Evolutionary conservation across 64 coral and sea anemone species (phyloP).

Genomic region (Porites australiensis): DNA sequence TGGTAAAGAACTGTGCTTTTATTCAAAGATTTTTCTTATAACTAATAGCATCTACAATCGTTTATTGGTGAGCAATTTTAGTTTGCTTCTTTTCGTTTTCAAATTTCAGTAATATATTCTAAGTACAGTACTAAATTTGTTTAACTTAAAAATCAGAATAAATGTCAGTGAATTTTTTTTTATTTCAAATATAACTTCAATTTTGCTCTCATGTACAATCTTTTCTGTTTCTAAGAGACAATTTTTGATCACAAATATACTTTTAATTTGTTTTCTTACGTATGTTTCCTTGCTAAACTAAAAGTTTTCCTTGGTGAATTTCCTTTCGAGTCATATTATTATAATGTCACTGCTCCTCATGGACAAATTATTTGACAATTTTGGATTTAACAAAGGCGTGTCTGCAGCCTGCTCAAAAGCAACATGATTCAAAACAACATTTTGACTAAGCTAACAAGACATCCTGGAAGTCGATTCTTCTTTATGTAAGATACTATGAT

Average conservation of each 20-base stretch:
- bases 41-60: constrained; percentile 37
- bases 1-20: constrained; percentile 17
- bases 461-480: neutral
- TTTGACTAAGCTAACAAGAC: constrained; percentile 14
- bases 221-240: neutral
- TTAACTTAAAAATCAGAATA: constrained; percentile 53
- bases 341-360: neutral
- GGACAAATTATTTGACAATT: neutral
- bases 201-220: neutral
- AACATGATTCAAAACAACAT: neutral
- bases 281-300: too few species aligned
- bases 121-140: constrained; percentile 43
- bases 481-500: neutral
- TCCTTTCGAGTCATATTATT: too few species aligned
- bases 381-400: constrained; percentile 5
- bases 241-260: neutral
- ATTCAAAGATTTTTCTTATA: constrained; percentile 37
- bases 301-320: too few species aligned
- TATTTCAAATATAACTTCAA: constrained; percentile 31
- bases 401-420: neutral
- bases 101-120: constrained; percentile 37
- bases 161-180: constrained; percentile 16
- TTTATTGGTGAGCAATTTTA: constrained; percentile 1
- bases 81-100: neutral
- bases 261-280: neutral